Percentiles rank a stretch among this genome's conserved stretches.
Evolutionary conservation across 2,888 invertebrate genomes (phyloP).

Genomic region (Melikaiella ostensackeni): DNA sequence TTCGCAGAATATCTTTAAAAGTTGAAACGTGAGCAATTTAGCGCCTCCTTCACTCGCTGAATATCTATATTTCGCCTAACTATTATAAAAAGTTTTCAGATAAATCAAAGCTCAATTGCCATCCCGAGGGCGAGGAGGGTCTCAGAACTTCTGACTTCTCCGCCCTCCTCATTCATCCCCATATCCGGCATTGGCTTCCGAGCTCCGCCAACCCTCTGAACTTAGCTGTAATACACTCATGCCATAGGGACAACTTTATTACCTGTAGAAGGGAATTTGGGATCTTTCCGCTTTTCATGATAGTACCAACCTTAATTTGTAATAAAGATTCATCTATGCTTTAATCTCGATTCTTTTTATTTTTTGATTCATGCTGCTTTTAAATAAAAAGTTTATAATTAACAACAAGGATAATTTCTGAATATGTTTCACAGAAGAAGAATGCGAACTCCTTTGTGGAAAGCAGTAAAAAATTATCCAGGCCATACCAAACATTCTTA

Average conservation of each 20-base stretch:
- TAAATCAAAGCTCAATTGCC: slow-evolving; percentile 70
- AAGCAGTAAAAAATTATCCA: too few relatives aligned
- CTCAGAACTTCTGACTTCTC: slow-evolving; percentile 63
- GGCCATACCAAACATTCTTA: too few relatives aligned
- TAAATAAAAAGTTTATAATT: too few relatives aligned
- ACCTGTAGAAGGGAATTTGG: slow-evolving; percentile 57
- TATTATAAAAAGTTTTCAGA: slow-evolving; percentile 69
- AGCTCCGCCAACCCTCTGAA: slow-evolving; percentile 52
- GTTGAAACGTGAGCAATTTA: slow-evolving; percentile 60
- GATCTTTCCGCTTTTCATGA: slow-evolving; percentile 43
- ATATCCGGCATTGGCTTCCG: slow-evolving; percentile 56
- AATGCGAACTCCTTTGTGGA: too few relatives aligned
- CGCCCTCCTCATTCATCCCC: slow-evolving; percentile 59
- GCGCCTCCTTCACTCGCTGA: slow-evolving; percentile 59
- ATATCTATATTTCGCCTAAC: slow-evolving; percentile 65
- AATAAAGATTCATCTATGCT: background rate
- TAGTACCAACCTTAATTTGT: background rate
- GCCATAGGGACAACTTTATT: slow-evolving; percentile 58
- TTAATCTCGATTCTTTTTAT: too few relatives aligned
- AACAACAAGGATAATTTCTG: too few relatives aligned
- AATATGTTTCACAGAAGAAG: too few relatives aligned
- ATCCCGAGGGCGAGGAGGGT: slow-evolving; percentile 46
- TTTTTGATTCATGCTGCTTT: too few relatives aligned
- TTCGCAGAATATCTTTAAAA: slow-evolving; percentile 38
- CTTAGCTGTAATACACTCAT: slow-evolving; percentile 59